A percentile compares a stretch with the other conserved stretches of the same genome.
Evolutionary conservation across 37 sponge, comb jelly and placozoan species (phyloP).

Genomic region (Ephydatia muelleri): DNA sequence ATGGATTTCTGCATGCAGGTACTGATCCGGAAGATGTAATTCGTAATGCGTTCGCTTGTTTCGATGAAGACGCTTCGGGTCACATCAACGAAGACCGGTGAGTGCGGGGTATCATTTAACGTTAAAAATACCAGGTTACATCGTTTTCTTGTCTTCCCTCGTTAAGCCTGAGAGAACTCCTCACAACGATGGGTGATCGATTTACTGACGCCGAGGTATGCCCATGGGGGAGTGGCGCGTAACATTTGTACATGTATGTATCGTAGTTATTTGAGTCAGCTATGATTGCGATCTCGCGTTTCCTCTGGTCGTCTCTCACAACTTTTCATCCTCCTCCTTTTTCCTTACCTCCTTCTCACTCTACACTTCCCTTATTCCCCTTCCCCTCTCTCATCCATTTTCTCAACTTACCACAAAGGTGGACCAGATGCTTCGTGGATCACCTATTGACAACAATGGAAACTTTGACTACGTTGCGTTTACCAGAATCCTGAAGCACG

Average conservation of each 20-base stretch:
- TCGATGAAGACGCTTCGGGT: constrained; percentile 96
- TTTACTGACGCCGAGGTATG: constrained; percentile 71
- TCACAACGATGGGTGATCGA: constrained; percentile 98
- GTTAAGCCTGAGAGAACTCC: constrained; percentile 83
- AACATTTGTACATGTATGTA: not conserved
- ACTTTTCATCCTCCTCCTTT: not conserved
- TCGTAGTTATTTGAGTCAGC: not conserved
- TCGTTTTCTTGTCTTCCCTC: no score
- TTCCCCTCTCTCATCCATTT: not conserved
- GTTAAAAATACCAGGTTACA: constrained; percentile 46
- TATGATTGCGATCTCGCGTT: not conserved
- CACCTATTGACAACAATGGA: constrained; percentile 90
- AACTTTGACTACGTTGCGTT: constrained; percentile 97
- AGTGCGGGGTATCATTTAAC: no score
- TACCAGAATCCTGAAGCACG: constrained; percentile 96
- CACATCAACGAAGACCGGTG: constrained; percentile 92
- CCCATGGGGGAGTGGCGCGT: not conserved
- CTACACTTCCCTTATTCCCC: constrained; percentile 2
- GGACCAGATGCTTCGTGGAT: constrained; percentile 94
- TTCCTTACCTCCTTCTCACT: not conserved
- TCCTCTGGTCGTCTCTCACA: not conserved
- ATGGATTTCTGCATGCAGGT: constrained; percentile 63
- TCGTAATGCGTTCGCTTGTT: constrained; percentile 96
- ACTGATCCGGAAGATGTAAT: constrained; percentile 99
- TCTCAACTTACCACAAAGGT: constrained; percentile 43